A percentile compares a stretch with the other conserved stretches of the same genome.
These are phyloP conservation scores for Spisula solida DNA, from an alignment of 2,888 invertebrate genomes.

Conservation along the genomic window DNA sequence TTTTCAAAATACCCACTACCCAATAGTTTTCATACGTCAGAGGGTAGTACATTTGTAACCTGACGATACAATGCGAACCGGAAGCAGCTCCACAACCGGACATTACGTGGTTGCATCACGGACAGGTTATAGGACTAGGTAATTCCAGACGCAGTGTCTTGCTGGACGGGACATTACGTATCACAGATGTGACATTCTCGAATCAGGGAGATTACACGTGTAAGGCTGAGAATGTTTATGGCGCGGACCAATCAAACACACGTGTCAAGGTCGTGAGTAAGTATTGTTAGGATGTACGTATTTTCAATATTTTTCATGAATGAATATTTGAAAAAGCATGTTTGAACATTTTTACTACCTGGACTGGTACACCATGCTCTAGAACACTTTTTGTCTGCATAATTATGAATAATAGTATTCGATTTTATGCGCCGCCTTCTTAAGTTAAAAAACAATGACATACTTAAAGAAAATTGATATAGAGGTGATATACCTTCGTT, in stretches of 20 bases:
- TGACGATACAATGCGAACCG: constrained; percentile 95
- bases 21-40: constrained; percentile 94
- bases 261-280: constrained; percentile 55
- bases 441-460: no score
- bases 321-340: no score
- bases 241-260: constrained; percentile 60
- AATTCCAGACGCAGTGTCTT: constrained; percentile 9
- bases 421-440: no score
- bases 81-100: constrained; percentile 95
- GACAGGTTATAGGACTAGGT: constrained; percentile 80
- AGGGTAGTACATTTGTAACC: constrained; percentile 97
- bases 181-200: constrained; percentile 88
- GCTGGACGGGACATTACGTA: constrained; percentile 93
- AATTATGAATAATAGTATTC: no score
- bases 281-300: neutral
- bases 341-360: no score
- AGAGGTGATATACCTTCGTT: no score
- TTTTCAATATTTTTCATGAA: no score
- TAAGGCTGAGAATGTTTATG: constrained; percentile 78
- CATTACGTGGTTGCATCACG: constrained; percentile 96
- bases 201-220: constrained; percentile 84
- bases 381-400: no score
- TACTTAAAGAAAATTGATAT: no score
- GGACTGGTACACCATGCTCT: no score
- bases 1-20: constrained; percentile 96